Percentiles rank a stretch among this genome's conserved stretches.
phyloP scores from a whole-genome alignment of 2,888 invertebrate species.

The Mesoligia furuncula region DNA sequence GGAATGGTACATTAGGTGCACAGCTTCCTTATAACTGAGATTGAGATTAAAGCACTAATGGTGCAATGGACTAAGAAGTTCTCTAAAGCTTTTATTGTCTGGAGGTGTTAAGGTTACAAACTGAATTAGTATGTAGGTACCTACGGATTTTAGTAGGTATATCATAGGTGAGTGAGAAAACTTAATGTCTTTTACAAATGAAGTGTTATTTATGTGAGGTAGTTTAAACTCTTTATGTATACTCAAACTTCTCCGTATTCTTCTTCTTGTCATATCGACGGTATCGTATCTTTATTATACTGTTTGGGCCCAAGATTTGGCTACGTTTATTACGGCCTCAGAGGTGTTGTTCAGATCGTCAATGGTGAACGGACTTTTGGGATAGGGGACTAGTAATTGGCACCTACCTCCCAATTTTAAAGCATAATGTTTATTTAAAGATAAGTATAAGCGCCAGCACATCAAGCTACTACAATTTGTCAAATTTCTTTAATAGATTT shows the following conservation, averaged over 20 bases:
- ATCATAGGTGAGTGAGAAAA: not conserved
- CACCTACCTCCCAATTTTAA: too few relatives aligned
- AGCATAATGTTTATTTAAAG: too few relatives aligned
- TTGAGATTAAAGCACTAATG: slow-evolving; percentile 33
- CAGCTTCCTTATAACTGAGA: slow-evolving; percentile 41
- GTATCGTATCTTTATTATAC: not conserved
- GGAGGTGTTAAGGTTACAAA: not conserved
- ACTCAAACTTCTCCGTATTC: not conserved
- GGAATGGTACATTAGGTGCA: slow-evolving; percentile 62
- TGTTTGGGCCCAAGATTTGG: not conserved
- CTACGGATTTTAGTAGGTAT: not conserved
- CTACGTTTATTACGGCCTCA: not conserved
- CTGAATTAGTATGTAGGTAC: not conserved
- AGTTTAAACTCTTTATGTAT: too few relatives aligned
- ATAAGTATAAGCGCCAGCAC: too few relatives aligned
- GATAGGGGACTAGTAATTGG: too few relatives aligned
- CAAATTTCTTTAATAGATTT: too few relatives aligned
- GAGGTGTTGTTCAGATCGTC: not conserved
- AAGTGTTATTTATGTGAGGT: not conserved
- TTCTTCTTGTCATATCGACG: not conserved
- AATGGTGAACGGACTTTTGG: too few relatives aligned
- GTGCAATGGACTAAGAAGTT: slow-evolving; percentile 20
- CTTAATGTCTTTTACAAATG: not conserved
- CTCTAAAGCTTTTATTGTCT: slow-evolving; percentile 37
- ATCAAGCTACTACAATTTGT: too few relatives aligned